Base-by-base conservation (phyloP, 2,888 invertebrate species). In the Caradrina kadenii region DNA sequence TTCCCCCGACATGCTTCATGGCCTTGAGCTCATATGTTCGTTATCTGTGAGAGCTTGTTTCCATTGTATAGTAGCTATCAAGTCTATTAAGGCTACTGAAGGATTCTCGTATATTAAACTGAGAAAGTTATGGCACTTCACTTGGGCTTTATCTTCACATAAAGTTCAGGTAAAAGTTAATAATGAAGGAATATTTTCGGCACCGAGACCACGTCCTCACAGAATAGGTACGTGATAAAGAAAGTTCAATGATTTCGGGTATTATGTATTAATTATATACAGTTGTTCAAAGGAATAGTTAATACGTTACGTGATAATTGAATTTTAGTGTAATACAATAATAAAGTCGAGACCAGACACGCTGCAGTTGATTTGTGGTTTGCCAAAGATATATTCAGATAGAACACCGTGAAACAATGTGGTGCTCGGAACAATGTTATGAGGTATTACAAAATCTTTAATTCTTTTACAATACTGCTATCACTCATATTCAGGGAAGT, bases 1-100 rank as follows among this genome's bases (percentile, higher is more conserved):
- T 86, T 84, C 77, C 80, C 80, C 71, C 76, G 79, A 60, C 79
- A 58, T 76, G 54, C 53, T 72, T 15, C 48, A 53, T 22, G 39
- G 42, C 69, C 64, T 71, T 59, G 58, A 58, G 64, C 48, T 65
- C 58, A 49, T 60, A 50, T 66, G 63, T 62, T 26, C n/a, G 35
- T 54, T 73, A 77, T 72, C 69, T 69, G 35, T 39, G n/a, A 65
- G 52, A 59, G 22, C 48, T 76, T 65, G 59, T 64, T 75, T 56
- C n/a, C 49, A 63, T 52, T 53, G 31, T 64, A 26, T 26, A 59
- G 63, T 60, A 75, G n/a, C 49, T 59, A 58, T 61, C 49, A 66
- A 65, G 22, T 66, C 21, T 60, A 68, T 79, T 59, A 69, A 54
- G 22, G 35, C 19, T 71, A 50, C 45, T 11, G 17, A 53, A 49